A percentile compares a stretch with the other conserved stretches of the same genome.
These are phyloP conservation scores for Ahaetulla prasina DNA, from an alignment of 2,113 vertebrate genomes.

Conservation along the genomic window DNA sequence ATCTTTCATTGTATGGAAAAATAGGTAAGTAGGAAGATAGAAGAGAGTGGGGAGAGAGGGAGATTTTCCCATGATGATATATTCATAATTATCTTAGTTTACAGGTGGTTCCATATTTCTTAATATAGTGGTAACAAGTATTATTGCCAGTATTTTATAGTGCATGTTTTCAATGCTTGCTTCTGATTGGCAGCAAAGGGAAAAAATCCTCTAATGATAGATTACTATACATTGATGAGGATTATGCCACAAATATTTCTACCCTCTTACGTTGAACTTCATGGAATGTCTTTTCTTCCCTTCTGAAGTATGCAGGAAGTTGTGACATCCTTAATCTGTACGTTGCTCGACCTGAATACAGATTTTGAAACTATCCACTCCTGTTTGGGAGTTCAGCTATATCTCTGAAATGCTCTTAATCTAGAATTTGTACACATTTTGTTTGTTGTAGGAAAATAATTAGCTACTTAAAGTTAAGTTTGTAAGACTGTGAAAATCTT, in stretches of 20 bases:
- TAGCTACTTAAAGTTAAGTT: not conserved
- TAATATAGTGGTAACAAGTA: not conserved
- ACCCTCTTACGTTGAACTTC: not conserved
- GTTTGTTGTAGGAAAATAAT: not conserved
- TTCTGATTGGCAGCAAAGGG: not conserved
- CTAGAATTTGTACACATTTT: not conserved
- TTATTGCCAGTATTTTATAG: not conserved
- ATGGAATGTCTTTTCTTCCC: not conserved
- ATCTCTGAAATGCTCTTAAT: not conserved
- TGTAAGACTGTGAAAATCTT: not conserved
- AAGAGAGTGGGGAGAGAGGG: too few species aligned
- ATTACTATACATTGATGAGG: not conserved
- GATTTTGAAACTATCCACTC: not conserved
- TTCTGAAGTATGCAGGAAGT: not conserved
- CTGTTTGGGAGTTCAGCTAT: not conserved
- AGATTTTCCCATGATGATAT: not conserved
- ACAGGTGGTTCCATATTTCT: not conserved
- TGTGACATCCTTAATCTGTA: not conserved
- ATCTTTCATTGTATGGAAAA: not conserved
- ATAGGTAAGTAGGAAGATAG: not conserved
- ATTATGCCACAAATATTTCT: not conserved
- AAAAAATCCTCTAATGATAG: not conserved
- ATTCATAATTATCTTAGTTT: not conserved
- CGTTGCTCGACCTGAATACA: not conserved
- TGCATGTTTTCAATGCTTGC: not conserved